These are phyloP conservation scores for Choristoneura fumiferana DNA, from an alignment of 1,140 invertebrate species.

Conservation along the genomic window DNA sequence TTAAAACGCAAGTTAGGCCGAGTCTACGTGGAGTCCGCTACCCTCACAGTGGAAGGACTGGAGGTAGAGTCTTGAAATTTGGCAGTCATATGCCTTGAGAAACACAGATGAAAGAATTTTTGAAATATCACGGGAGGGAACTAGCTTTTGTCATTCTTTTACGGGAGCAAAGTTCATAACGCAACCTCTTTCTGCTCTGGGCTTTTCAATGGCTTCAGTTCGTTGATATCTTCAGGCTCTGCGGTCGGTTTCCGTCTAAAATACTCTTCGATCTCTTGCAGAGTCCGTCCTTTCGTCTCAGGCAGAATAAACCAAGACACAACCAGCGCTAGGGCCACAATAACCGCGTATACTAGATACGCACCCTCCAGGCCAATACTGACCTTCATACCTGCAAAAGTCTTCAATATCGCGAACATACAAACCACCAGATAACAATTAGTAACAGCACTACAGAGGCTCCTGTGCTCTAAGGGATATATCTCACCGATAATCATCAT, in stretches of 20 bases:
- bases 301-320: slow-evolving; percentile 46
- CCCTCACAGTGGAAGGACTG: no score
- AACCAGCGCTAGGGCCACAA: slow-evolving; percentile 32
- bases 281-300: slow-evolving; percentile 43
- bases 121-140: no score
- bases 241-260: slow-evolving; percentile 30
- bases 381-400: slow-evolving; percentile 36
- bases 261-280: slow-evolving; percentile 51
- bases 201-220: not conserved
- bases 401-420: slow-evolving; percentile 42
- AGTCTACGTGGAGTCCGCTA: no score
- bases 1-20: no score
- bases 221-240: not conserved
- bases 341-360: slow-evolving; percentile 35
- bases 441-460: slow-evolving; percentile 47
- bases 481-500: slow-evolving; percentile 56
- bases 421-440: slow-evolving; percentile 39
- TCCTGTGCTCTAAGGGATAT: slow-evolving; percentile 50
- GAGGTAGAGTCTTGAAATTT: no score
- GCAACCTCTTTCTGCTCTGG: not conserved
- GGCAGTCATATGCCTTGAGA: no score
- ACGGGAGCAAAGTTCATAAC: no score
- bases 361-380: slow-evolving; percentile 42
- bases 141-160: no score
- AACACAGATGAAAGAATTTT: no score